Evolutionary conservation across 2,888 invertebrate species (phyloP).

Genomic region (Alitta virens): DNA sequence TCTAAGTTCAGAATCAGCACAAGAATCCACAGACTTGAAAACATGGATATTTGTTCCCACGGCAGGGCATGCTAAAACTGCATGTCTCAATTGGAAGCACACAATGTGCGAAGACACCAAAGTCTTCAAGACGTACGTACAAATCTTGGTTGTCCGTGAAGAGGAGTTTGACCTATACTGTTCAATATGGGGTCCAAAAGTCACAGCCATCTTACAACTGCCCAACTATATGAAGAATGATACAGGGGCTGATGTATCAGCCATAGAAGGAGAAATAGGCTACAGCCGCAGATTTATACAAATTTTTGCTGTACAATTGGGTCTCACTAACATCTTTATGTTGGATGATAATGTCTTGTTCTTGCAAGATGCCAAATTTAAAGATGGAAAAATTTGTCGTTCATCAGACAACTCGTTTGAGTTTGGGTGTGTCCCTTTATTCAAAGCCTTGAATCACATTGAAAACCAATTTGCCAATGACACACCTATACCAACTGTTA

Average conservation of each 20-base stretch:
- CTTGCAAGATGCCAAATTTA: neutral
- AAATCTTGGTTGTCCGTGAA: neutral
- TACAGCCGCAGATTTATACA: constrained; percentile 22
- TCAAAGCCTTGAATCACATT: neutral
- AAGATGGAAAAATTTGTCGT: no score
- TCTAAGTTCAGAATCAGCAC: neutral
- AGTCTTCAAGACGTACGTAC: neutral
- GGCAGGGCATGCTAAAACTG: neutral
- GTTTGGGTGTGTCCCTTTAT: neutral
- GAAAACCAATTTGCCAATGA: neutral
- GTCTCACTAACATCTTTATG: constrained; percentile 12
- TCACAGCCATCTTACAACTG: neutral
- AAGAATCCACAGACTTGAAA: neutral
- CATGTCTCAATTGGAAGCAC: neutral
- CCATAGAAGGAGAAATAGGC: constrained; percentile 13
- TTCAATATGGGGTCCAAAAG: neutral
- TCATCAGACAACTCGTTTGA: neutral
- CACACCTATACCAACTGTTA: neutral
- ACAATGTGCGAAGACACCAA: neutral
- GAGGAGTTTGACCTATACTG: neutral
- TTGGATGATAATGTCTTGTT: constrained; percentile 18
- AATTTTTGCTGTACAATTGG: constrained; percentile 10
- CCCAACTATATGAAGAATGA: neutral
- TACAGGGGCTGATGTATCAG: neutral
- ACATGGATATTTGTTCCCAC: neutral